Evolutionary conservation across 2,888 invertebrate species (phyloP), one percentile per base, ranked within the genome.

Genomic region (Coelopa pilipes): DNA sequence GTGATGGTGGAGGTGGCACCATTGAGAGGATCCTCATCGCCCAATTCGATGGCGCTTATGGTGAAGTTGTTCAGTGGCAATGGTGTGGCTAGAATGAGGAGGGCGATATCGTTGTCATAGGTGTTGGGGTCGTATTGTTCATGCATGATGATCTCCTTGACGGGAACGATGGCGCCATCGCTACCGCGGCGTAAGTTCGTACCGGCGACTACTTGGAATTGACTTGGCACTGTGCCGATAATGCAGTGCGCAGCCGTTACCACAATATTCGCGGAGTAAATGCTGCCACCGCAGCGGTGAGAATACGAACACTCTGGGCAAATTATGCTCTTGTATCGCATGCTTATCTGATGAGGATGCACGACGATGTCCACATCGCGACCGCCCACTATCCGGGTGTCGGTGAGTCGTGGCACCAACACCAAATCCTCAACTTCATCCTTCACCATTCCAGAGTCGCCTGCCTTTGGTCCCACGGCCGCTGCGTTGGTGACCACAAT

Each of bases 81-180:
- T 1, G 81, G 80, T 0, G 79, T 71, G 0, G 73, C 78, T n/a
- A 86, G 63, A 0, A 80, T 63, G 3, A 86, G 71, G 0, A 92
- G 76, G 0, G 91, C 91, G 15, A 92, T 84, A 71, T 92, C 92
- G 75, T 88, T 89, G 75, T 91, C 90, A 85, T 88, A 89, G 1
- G 10, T 65, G 0, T 3, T 4, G 15, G 76, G 68, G 59, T 85
- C 83, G 78, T 90, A 92, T 0, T 85, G 78, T 47, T 89, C 88
- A 78, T 92, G 90, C 77, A 85, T 85, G 0, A 87, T 75, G 4
- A 90, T 79, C 50, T 87, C 86, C 0, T 87, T 86, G 0, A 91
- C 89, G 47, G 87, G 85, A 3, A 89, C 87, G 0, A 91, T 24
- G 7, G 80, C 74, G 1, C 92, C 92, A 72, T 83, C 82, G 0